Conservation (phyloP, 2,888 invertebrate species). For the Julus scanicus region DNA sequence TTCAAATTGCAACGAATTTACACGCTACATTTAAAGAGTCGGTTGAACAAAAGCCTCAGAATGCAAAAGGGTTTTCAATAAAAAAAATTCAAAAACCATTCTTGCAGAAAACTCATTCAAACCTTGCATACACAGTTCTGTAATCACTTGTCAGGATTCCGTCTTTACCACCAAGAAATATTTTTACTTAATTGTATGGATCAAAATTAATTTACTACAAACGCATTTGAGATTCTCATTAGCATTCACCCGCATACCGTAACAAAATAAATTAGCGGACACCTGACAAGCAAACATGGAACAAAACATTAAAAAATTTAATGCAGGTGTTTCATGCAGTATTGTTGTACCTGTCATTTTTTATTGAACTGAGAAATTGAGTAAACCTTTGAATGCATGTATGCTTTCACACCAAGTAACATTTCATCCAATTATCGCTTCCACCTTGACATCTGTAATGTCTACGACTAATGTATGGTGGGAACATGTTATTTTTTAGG, state of each 20-base stretch:
- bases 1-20: neutral
- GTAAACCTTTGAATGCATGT: neutral
- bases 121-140: too few species aligned
- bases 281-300: neutral
- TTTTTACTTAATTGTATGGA: too few species aligned
- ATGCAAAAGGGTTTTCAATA: neutral
- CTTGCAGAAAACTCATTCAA: neutral
- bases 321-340: constrained; percentile 22
- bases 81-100: neutral
- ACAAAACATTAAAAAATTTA: neutral
- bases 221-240: neutral
- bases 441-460: constrained; percentile 43
- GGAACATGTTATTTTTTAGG: neutral
- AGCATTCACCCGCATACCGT: neutral
- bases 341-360: neutral
- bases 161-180: too few species aligned
- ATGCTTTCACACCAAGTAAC: neutral
- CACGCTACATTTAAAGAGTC: neutral
- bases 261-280: neutral
- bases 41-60: neutral
- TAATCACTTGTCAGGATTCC: too few species aligned
- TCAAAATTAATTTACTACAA: too few species aligned
- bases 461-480: neutral
- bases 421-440: neutral
- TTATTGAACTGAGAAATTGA: neutral